These are phyloP conservation scores for Lasioglossum albipes DNA, from an alignment of 1,140 invertebrate species.

Conservation along the genomic window DNA sequence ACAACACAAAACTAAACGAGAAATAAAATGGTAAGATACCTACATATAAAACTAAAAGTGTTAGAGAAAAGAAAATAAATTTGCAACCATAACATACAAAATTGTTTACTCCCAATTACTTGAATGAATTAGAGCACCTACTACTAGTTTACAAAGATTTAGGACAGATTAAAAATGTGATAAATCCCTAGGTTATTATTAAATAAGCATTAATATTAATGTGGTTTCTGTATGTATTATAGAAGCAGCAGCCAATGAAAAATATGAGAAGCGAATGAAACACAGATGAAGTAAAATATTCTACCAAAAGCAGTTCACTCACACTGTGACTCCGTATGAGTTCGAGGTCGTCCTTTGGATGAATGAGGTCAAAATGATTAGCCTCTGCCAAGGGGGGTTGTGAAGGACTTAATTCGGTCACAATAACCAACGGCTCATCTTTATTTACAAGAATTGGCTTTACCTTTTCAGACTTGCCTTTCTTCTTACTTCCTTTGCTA, in stretches of 20 bases:
- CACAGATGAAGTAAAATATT: slow-evolving; percentile 20
- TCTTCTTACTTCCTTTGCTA: slow-evolving; percentile 79
- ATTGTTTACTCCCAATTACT: neutral
- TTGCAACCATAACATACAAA: neutral
- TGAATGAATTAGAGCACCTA: neutral
- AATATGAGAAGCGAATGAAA: slow-evolving; percentile 36
- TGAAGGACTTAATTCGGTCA: slow-evolving; percentile 66
- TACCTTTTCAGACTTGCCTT: slow-evolving; percentile 79
- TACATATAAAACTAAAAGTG: neutral
- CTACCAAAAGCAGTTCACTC: slow-evolving; percentile 64
- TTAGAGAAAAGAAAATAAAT: slow-evolving; percentile 1
- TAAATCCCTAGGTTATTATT: neutral
- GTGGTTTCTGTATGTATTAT: slow-evolving; percentile 12
- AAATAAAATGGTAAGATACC: neutral
- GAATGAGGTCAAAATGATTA: slow-evolving; percentile 89
- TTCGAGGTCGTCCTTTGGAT: slow-evolving; percentile 90
- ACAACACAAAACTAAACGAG: neutral
- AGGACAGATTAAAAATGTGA: neutral
- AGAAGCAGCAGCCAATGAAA: slow-evolving; percentile 24
- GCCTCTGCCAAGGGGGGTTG: slow-evolving; percentile 69
- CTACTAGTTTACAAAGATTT: neutral
- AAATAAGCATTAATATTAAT: slow-evolving; percentile 17
- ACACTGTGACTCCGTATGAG: slow-evolving; percentile 80
- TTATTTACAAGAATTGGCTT: slow-evolving; percentile 86
- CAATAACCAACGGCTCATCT: slow-evolving; percentile 80